Conservation (phyloP, 2,113 vertebrate genomes). For the Nyctereutes procyonoides region DNA sequence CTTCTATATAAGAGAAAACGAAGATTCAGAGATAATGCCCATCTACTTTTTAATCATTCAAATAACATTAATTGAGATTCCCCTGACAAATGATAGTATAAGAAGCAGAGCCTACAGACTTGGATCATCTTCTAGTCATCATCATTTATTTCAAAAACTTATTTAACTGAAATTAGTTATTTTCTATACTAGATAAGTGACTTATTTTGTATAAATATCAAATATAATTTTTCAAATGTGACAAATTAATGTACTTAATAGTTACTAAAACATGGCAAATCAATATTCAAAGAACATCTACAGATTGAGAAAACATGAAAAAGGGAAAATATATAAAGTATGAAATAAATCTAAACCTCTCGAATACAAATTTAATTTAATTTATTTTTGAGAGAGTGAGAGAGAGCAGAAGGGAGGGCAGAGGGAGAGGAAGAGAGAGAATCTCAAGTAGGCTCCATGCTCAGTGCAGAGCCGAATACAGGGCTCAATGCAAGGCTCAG, state of each 20-base stretch:
- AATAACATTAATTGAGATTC: background rate
- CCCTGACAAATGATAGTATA: background rate
- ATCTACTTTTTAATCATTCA: background rate
- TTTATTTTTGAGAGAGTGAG: background rate
- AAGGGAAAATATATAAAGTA: background rate
- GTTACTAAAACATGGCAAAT: background rate
- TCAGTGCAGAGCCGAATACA: background rate
- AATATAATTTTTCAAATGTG: background rate
- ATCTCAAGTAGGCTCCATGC: background rate
- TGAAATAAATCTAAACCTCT: background rate
- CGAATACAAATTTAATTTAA: background rate
- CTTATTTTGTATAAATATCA: background rate
- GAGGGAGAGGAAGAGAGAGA: background rate
- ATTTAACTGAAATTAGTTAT: background rate
- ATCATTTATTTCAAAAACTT: background rate
- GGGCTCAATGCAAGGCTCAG: background rate
- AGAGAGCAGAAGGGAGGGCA: background rate
- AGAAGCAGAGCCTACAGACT: background rate
- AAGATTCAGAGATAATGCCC: background rate
- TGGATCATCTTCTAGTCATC: background rate
- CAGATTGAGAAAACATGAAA: background rate
- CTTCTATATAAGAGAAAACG: background rate
- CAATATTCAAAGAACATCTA: background rate
- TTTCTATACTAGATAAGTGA: constrained; percentile 38
- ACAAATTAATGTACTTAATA: background rate